Conservation (phyloP, 2,113 vertebrate genomes). For the Columba janthina region DNA sequence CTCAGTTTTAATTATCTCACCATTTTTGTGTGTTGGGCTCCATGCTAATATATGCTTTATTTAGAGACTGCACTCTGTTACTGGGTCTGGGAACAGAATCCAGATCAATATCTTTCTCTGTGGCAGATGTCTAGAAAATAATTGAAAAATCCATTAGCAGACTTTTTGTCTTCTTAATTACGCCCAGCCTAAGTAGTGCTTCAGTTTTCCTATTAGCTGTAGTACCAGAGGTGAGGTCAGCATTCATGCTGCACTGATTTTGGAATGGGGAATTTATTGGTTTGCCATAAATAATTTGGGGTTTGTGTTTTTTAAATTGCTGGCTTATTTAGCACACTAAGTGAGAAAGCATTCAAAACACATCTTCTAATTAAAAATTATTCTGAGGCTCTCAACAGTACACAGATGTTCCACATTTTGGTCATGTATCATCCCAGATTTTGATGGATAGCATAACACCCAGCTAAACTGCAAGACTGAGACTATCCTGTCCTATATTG, state of each 20-base stretch:
- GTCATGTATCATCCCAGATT: not conserved
- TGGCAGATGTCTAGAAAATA: not conserved
- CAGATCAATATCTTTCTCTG: not conserved
- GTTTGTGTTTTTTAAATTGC: not conserved
- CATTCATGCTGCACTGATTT: not conserved
- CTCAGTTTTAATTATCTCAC: not conserved
- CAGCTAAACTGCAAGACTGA: not conserved
- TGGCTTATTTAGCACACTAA: conserved; percentile 10
- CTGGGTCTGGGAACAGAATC: not conserved
- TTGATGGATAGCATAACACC: not conserved
- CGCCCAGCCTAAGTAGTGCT: not conserved
- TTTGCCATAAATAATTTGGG: not conserved
- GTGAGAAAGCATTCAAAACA: conserved; percentile 32
- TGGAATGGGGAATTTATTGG: not conserved
- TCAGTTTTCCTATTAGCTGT: not conserved
- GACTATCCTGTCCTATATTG: not conserved
- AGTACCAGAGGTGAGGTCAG: conserved; percentile 15
- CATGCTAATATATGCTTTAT: not conserved
- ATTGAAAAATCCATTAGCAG: not conserved
- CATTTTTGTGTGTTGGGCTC: not conserved
- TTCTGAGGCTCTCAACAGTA: not conserved
- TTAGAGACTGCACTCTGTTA: not conserved
- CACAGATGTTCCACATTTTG: conserved; percentile 37
- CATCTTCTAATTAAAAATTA: conserved; percentile 42
- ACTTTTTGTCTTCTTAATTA: not conserved